phyloP scores from a whole-genome alignment of 2,888 invertebrate genomes.

The Chymomyza amoena region DNA sequence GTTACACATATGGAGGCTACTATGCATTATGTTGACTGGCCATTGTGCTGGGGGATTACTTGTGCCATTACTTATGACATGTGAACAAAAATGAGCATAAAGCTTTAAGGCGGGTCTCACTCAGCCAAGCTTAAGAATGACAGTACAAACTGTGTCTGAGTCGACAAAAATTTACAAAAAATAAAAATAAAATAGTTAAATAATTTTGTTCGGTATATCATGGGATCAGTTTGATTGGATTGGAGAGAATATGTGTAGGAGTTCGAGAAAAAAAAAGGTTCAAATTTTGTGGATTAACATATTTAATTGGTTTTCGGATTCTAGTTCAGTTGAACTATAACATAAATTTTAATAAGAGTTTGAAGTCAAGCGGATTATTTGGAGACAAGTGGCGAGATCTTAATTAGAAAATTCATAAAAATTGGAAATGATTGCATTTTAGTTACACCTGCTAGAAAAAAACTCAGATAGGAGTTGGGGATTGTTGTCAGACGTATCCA shows the following conservation, averaged over 20 bases:
- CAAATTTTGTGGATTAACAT: neutral
- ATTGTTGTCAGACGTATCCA: too few relatives aligned
- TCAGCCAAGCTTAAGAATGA: neutral
- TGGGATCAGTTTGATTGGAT: neutral
- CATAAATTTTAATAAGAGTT: neutral
- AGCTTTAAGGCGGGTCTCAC: neutral
- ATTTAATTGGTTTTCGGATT: neutral
- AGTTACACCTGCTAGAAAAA: too few relatives aligned
- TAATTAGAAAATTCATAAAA: neutral
- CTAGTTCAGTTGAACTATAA: neutral
- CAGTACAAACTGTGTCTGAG: neutral
- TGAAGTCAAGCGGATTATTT: neutral
- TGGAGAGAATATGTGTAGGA: neutral
- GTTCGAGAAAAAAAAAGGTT: neutral
- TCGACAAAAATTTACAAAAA: slow-evolving; percentile 12
- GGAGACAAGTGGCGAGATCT: neutral
- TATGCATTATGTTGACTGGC: slow-evolving; percentile 15
- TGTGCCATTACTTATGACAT: neutral
- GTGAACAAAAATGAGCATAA: neutral
- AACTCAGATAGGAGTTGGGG: too few relatives aligned
- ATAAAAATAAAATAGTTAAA: slow-evolving; percentile 21
- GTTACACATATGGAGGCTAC: slow-evolving; percentile 57
- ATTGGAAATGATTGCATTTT: too few relatives aligned
- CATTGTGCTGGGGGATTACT: slow-evolving; percentile 13
- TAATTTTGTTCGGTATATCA: neutral